A percentile compares a stretch with the other conserved stretches of the same genome.
Evolutionary conservation across 2,113 vertebrate genomes (phyloP).

Genomic region (Jacana jacana): DNA sequence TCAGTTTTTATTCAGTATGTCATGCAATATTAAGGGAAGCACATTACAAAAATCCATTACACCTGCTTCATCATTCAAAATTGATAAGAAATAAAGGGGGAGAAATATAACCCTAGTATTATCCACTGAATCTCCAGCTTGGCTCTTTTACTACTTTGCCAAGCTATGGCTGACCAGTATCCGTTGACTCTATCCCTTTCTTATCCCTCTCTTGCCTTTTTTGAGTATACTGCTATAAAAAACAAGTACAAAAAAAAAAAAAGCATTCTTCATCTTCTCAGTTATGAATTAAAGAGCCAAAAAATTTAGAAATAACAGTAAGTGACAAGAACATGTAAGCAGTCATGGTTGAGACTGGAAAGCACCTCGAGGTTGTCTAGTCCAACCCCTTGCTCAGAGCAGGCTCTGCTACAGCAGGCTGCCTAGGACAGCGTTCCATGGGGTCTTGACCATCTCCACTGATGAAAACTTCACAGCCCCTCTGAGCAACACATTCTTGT

Average conservation of each 20-base stretch:
- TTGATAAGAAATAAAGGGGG: not conserved
- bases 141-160: not conserved
- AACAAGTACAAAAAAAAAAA: not conserved
- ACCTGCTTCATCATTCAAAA: not conserved
- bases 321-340: not conserved
- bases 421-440: not conserved
- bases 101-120: not conserved
- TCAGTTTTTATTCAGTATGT: not conserved
- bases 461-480: not conserved
- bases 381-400: not conserved
- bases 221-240: not conserved
- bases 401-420: not conserved
- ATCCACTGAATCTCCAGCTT: not conserved
- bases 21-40: not conserved
- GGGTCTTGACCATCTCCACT: not conserved
- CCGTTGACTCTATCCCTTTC: not conserved
- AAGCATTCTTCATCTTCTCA: not conserved
- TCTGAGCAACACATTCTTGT: not conserved
- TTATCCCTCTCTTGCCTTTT: not conserved
- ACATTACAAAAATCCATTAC: not conserved
- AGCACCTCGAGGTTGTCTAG: not conserved
- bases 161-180: not conserved
- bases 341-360: not conserved
- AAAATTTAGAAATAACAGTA: not conserved
- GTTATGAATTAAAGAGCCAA: not conserved